Conservation (phyloP, 2,113 vertebrate species). For the human region DNA sequence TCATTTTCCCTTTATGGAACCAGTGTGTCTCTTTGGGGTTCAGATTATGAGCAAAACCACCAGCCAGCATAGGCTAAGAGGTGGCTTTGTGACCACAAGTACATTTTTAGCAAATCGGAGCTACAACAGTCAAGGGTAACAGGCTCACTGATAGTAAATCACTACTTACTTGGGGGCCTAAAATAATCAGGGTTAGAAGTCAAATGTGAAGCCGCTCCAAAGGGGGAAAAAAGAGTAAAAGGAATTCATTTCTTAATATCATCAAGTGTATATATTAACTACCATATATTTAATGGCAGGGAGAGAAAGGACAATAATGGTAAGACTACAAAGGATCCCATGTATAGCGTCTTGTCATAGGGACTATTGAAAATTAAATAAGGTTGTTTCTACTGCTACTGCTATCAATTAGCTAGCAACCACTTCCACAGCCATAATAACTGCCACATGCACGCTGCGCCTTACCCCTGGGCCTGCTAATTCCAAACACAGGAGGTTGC, state of each 20-base stretch:
- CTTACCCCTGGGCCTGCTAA: conserved; percentile 76
- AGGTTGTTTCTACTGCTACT: conserved; percentile 73
- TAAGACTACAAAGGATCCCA: conserved; percentile 65
- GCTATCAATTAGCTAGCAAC: conserved; percentile 80
- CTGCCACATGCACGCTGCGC: conserved; percentile 66
- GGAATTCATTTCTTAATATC: conserved; percentile 55
- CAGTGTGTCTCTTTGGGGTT: not conserved
- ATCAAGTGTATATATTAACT: conserved; percentile 5
- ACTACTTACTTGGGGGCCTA: conserved; percentile 21
- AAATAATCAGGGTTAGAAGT: conserved; percentile 22
- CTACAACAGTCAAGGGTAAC: not conserved
- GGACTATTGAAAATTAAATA: conserved; percentile 72
- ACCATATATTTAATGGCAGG: conserved; percentile 49
- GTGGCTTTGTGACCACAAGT: not conserved
- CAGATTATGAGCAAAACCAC: conserved; percentile 1
- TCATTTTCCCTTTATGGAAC: conserved; percentile 30
- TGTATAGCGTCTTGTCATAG: conserved; percentile 63
- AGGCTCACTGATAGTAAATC: not conserved
- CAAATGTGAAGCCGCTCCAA: conserved; percentile 29
- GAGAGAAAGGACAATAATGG: conserved; percentile 56
- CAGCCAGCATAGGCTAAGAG: not conserved
- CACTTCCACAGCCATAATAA: conserved; percentile 75
- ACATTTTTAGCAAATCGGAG: not conserved
- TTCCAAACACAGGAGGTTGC: conserved; percentile 68
- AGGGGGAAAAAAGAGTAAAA: not conserved